Percentiles rank a stretch among this genome's conserved stretches.
Conservation (phyloP, 1,140 invertebrate genomes). For the Drosophila lacteicornis region DNA sequence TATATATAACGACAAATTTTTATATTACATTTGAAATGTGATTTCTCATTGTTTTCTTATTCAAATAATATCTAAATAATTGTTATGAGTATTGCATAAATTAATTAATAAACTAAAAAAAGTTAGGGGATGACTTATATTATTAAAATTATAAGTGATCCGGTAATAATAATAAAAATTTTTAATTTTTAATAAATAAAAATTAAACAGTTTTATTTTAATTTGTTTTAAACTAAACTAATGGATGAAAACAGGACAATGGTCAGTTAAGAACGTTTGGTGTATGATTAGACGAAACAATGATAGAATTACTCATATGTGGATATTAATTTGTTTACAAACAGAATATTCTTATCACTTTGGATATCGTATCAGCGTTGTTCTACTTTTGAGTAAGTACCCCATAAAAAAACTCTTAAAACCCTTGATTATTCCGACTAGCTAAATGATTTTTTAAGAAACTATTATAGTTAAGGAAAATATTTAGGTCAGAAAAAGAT, state of each 20-base stretch:
- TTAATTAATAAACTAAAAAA: conserved; percentile 5
- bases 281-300: neutral
- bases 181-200: neutral
- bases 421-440: neutral
- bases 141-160: neutral
- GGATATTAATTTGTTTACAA: conserved; percentile 5
- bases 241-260: conserved; percentile 9
- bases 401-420: conserved; percentile 3
- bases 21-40: conserved; percentile 7
- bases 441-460: neutral
- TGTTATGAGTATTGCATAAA: conserved; percentile 1
- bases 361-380: conserved; percentile 1
- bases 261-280: conserved; percentile 1
- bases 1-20: neutral
- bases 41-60: conserved; percentile 1
- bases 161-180: neutral
- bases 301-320: neutral
- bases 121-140: neutral
- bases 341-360: conserved; percentile 8
- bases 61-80: neutral
- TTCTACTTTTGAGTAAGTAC: conserved; percentile 12
- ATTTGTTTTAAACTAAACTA: conserved; percentile 1
- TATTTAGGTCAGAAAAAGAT: neutral
- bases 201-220: too few species aligned
- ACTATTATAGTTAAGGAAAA: too few species aligned